These are phyloP conservation scores for Echinometra lucunter DNA, from an alignment of 53 echinoderm and acorn worm species.

Conservation along the genomic window DNA sequence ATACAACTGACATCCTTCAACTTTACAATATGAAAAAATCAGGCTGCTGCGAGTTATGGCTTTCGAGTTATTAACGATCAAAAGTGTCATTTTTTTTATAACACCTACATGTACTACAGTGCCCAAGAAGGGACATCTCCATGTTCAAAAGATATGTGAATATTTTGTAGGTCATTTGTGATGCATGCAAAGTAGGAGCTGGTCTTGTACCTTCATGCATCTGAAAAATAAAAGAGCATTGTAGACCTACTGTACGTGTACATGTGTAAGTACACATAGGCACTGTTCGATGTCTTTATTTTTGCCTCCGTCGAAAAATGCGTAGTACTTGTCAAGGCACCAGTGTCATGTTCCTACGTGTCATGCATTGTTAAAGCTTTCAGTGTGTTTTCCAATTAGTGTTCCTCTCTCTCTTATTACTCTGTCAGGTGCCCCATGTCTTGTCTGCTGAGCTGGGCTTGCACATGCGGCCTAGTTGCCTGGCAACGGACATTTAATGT, in stretches of 20 bases:
- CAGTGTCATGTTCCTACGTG: neutral
- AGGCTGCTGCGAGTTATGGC: too few species aligned
- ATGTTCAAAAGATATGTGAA: too few species aligned
- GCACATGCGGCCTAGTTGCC: slow-evolving; percentile 41
- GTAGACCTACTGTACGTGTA: too few species aligned
- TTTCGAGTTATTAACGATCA: too few species aligned
- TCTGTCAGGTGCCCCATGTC: slow-evolving; percentile 25
- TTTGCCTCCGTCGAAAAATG: neutral
- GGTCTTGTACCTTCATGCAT: neutral
- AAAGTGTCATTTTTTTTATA: too few species aligned
- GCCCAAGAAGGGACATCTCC: too few species aligned
- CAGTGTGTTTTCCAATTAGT: slow-evolving; percentile 60
- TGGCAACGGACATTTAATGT: slow-evolving; percentile 40
- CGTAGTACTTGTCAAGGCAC: neutral
- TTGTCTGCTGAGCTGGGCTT: neutral
- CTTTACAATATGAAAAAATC: too few species aligned
- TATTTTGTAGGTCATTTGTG: too few species aligned
- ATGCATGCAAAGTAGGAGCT: too few species aligned
- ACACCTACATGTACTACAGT: too few species aligned
- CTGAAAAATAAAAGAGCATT: neutral
- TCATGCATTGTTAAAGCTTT: slow-evolving; percentile 33
- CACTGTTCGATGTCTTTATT: neutral
- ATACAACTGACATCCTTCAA: too few species aligned
- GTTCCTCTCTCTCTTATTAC: slow-evolving; percentile 46
- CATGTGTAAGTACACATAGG: neutral